Evolutionary conservation across 2,113 vertebrate species (phyloP).

Genomic region (Xiphophorus maculatus): DNA sequence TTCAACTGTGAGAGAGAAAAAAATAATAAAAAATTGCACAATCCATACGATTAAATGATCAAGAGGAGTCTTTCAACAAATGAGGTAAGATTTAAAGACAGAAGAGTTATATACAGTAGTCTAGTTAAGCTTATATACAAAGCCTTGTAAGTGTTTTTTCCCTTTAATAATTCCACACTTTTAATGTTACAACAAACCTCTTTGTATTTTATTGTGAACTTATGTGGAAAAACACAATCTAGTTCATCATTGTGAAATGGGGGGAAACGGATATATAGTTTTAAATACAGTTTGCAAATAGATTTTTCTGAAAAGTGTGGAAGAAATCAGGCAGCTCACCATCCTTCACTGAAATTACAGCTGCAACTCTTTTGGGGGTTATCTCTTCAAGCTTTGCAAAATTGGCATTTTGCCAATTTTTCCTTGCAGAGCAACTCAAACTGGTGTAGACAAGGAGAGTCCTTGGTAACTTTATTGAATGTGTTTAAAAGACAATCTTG

Average conservation of each 20-base stretch:
- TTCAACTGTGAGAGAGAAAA: constrained; percentile 29
- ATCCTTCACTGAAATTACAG: background rate
- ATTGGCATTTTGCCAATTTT: too few species aligned
- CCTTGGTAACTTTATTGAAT: background rate
- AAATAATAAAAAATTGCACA: background rate
- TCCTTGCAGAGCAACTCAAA: background rate
- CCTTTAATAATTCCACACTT: background rate
- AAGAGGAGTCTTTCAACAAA: background rate
- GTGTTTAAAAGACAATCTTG: too few species aligned
- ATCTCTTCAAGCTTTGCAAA: too few species aligned
- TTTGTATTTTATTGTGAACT: background rate
- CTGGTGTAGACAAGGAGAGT: background rate
- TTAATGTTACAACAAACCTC: background rate
- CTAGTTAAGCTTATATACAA: background rate
- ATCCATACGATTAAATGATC: constrained; percentile 13
- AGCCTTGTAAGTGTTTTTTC: background rate
- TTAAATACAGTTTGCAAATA: background rate
- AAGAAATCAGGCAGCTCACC: background rate
- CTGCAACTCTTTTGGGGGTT: too few species aligned
- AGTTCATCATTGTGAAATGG: background rate
- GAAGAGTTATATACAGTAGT: background rate
- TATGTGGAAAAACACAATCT: background rate
- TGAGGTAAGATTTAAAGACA: background rate
- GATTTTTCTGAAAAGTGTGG: background rate
- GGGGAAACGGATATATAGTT: background rate